Conservation (phyloP, 2,888 invertebrate genomes). For the Hymenopus coronatus region DNA sequence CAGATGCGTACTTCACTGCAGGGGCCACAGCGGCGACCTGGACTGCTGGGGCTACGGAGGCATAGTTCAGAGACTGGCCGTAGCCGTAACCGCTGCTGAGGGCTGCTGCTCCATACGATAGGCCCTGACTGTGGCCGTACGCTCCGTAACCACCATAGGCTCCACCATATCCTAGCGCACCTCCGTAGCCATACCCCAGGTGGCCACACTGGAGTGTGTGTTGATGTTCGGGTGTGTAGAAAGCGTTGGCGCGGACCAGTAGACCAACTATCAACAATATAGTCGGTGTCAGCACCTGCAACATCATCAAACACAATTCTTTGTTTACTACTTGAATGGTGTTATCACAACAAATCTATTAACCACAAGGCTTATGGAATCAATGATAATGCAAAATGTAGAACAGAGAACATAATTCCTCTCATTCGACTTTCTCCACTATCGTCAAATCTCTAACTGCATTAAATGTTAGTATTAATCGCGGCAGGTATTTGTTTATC, state of each 20-base stretch:
- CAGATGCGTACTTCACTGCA: neutral
- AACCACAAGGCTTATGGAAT: too few species aligned
- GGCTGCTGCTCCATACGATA: neutral
- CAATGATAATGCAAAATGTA: too few species aligned
- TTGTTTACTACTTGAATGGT: neutral
- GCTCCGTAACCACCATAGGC: neutral
- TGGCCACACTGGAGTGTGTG: slow-evolving; percentile 18
- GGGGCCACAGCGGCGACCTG: neutral
- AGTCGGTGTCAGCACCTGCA: slow-evolving; percentile 14
- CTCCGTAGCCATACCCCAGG: neutral
- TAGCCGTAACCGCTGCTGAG: neutral
- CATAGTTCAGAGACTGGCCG: neutral
- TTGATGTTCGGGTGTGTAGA: slow-evolving; percentile 19
- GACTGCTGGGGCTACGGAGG: neutral
- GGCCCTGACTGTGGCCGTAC: neutral
- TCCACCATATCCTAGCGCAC: neutral
- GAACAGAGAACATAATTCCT: too few species aligned
- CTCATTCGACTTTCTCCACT: too few species aligned
- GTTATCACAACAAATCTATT: too few species aligned
- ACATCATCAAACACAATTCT: neutral
- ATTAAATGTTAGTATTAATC: too few species aligned
- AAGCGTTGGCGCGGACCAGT: slow-evolving; percentile 6
- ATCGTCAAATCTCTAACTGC: too few species aligned
- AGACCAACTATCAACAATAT: neutral
- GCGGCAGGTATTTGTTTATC: too few species aligned